Evolutionary conservation across 2,797 vertebrate species (phyloP).

Genomic region (Brotula barbata): DNA sequence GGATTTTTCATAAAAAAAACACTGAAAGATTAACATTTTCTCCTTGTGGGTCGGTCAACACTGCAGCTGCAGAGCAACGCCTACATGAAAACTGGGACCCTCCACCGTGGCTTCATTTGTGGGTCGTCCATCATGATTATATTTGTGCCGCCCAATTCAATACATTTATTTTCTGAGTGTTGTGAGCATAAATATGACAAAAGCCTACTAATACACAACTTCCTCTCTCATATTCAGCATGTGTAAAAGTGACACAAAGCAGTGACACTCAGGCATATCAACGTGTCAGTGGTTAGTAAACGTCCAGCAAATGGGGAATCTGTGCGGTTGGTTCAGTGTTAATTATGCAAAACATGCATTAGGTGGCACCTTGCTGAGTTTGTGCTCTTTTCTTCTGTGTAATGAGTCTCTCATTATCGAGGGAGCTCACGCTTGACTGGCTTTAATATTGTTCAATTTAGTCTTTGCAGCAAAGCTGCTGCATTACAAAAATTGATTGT

Average conservation of each 20-base stretch:
- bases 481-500: conserved; percentile 6
- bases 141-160: neutral
- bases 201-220: neutral
- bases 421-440: conserved; percentile 32
- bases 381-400: conserved; percentile 9
- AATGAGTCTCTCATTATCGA: conserved; percentile 31
- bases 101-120: neutral
- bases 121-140: conserved; percentile 12
- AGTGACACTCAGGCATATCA: neutral
- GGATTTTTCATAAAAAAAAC: no score
- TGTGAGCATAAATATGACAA: neutral
- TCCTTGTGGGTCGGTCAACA: conserved; percentile 8
- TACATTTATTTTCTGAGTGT: neutral
- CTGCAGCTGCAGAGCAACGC: neutral
- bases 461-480: conserved; percentile 7
- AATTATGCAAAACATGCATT: conserved; percentile 21
- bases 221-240: neutral
- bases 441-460: conserved; percentile 17
- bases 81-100: neutral
- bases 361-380: conserved; percentile 23
- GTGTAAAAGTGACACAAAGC: conserved; percentile 5
- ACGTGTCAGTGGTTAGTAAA: neutral
- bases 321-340: conserved; percentile 8
- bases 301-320: neutral
- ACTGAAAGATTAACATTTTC: no score